These are phyloP conservation scores for Egretta garzetta DNA, from an alignment of 2,113 vertebrate genomes.

Conservation along the genomic window DNA sequence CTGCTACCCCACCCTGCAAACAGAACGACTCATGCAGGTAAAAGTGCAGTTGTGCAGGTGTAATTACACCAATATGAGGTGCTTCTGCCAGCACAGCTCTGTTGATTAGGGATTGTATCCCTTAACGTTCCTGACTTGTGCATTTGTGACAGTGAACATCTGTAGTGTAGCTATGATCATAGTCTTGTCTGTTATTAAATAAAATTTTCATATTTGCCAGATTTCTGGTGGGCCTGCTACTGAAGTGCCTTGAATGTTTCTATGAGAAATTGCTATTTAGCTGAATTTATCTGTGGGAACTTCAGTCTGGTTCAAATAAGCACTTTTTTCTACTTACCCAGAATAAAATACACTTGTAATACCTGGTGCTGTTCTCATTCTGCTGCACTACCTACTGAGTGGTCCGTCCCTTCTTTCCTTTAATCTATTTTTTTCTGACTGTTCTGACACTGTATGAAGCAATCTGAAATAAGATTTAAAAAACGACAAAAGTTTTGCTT, in stretches of 20 bases:
- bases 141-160: not conserved
- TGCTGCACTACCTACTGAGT: not conserved
- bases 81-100: not conserved
- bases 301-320: not conserved
- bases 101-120: not conserved
- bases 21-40: not conserved
- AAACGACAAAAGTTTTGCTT: not conserved
- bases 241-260: not conserved
- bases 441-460: not conserved
- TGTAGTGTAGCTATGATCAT: not conserved
- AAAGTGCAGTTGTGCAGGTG: not conserved
- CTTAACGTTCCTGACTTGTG: rapidly evolving
- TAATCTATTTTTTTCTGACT: not conserved
- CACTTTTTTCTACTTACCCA: not conserved
- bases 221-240: not conserved
- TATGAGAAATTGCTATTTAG: not conserved
- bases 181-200: not conserved
- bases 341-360: not conserved
- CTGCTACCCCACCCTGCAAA: not conserved
- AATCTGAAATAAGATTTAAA: not conserved
- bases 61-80: rapidly evolving
- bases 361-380: not conserved
- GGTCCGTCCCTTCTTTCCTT: not conserved
- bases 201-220: not conserved
- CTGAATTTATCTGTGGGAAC: not conserved